Evolutionary conservation across 2,888 invertebrate genomes (phyloP), one percentile per base, ranked within the genome.

Genomic region (Clistopyga incitator): DNA sequence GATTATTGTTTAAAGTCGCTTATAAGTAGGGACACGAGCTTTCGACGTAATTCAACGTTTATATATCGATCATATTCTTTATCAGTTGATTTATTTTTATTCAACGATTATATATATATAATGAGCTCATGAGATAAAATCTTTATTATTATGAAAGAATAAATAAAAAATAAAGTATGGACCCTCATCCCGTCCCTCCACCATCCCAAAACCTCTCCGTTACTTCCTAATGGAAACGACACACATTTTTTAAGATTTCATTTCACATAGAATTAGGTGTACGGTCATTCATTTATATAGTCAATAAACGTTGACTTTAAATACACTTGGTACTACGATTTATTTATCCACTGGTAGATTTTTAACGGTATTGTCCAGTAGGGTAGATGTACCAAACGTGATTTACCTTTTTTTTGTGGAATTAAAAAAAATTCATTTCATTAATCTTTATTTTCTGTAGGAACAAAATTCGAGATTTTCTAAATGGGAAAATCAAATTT

Each of bases 1-100:
- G 86, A 89, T 84, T 75, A 84, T 89, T 89, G n/a, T 87, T 88
- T 81, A 88, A 88, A 87, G 89, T 88, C 82, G 82, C 87, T 85
- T 86, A 84, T 88, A 88, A 74, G 61, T 82, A 81, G 78, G 65
- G 88, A 86, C 85, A 86, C 85, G 84, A 87, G 90, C 89, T 89
- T 88, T 85, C 85, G 82, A 88, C 86, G 81, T 86, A 90, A 90
- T 92, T 88, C 90, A 88, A 89, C 88, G 88, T 70, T 72, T 89
- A 88, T 88, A 86, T 89, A 87, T 87, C 86, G 92, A 93, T 93
- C 92, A 93, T 93, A 93, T 93, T 93, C 92, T 93, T 93, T 93
- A 91, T 92, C 92, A 90, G 89, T 91, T 89, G 88, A 79, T 81
- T 38, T 11, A 75, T 83, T 20, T 77, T 70, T 50, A 76, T 72